Percentiles rank a stretch among this genome's conserved stretches.
Evolutionary conservation across 2,888 invertebrate genomes (phyloP).

Genomic region (Lapara coniferarum): DNA sequence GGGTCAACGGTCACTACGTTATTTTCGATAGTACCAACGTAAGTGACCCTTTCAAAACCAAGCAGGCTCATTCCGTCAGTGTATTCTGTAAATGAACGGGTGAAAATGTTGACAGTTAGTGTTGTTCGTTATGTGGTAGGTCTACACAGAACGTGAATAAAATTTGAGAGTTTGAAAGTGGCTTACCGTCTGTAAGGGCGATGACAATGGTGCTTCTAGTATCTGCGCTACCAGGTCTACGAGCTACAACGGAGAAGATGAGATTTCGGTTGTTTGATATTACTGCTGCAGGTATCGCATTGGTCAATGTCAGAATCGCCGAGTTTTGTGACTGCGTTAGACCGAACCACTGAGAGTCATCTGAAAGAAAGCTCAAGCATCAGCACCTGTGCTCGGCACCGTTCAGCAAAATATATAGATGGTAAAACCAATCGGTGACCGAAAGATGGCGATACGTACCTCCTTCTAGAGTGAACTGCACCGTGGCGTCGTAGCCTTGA

Average conservation of each 20-base stretch:
- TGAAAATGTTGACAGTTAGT: background rate
- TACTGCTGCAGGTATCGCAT: background rate
- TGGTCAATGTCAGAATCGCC: conserved; percentile 1
- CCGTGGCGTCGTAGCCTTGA: conserved; percentile 31
- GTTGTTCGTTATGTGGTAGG: background rate
- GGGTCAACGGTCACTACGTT: background rate
- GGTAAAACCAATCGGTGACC: no score
- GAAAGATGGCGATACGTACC: conserved; percentile 15
- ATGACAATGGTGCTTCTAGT: conserved; percentile 44
- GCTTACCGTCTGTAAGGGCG: conserved; percentile 37
- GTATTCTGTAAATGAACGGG: background rate
- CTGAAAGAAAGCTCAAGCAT: background rate
- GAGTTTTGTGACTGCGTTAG: background rate
- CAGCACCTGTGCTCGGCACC: background rate
- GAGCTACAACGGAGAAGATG: conserved; percentile 41
- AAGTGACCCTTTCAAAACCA: conserved; percentile 1
- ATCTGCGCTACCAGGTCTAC: conserved; percentile 36
- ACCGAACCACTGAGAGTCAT: background rate
- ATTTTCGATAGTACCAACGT: background rate
- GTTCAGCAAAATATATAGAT: no score
- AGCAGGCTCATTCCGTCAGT: background rate
- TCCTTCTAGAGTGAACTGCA: conserved; percentile 34
- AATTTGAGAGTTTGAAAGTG: background rate
- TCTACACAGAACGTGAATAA: background rate
- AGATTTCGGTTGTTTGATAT: conserved; percentile 36